phyloP scores from a whole-genome alignment of 2,797 vertebrate genomes.

The Macropodus opercularis region DNA sequence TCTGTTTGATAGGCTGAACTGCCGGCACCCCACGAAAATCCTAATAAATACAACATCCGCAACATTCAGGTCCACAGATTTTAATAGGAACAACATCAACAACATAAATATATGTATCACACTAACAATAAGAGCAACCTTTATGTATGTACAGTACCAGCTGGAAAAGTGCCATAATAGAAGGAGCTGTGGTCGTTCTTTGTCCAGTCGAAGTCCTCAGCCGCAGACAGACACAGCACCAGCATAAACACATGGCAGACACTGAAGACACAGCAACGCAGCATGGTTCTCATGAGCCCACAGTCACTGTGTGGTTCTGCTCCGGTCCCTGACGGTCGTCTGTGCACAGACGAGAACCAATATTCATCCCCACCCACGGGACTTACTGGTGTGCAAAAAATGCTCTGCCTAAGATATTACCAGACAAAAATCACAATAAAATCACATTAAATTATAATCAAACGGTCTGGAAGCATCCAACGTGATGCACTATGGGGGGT shows the following conservation, averaged over 20 bases:
- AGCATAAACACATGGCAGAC: conserved; percentile 83
- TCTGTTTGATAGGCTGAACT: conserved; percentile 96
- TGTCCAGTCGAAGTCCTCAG: conserved; percentile 87
- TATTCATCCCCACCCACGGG: too few relatives aligned
- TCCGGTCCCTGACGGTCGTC: conserved; percentile 55
- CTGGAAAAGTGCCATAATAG: conserved; percentile 94
- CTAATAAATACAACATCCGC: conserved; percentile 65
- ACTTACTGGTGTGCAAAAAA: too few relatives aligned
- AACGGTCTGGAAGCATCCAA: conserved; percentile 75
- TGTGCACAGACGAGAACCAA: conserved; percentile 43
- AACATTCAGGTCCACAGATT: conserved; percentile 2
- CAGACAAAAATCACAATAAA: conserved; percentile 11
- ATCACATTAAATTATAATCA: conserved; percentile 47
- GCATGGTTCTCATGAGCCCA: conserved; percentile 72
- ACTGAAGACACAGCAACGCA: conserved; percentile 62
- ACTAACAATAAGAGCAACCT: conserved; percentile 1
- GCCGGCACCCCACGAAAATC: conserved; percentile 94
- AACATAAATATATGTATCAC: conserved; percentile 4
- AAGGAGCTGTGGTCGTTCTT: conserved; percentile 89
- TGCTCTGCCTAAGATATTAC: conserved; percentile 26
- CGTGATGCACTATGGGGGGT: conserved; percentile 60
- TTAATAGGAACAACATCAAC: neutral
- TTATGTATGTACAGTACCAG: conserved; percentile 81
- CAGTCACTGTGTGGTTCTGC: conserved; percentile 56
- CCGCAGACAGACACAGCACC: conserved; percentile 78